These are phyloP conservation scores for Thermophis baileyi DNA, from an alignment of 2,113 vertebrate genomes.

Conservation along the genomic window DNA sequence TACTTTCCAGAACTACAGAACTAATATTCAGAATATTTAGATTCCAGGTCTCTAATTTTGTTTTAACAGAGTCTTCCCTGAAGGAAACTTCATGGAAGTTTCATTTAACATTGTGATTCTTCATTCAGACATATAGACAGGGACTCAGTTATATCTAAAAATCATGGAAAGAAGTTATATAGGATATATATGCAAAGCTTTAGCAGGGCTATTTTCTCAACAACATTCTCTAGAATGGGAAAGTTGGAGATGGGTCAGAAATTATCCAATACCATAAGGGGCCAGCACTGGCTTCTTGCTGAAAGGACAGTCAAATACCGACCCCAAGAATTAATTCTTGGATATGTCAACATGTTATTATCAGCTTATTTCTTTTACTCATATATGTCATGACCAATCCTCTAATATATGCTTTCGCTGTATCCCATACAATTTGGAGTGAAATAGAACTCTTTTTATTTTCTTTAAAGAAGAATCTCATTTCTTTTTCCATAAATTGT, in stretches of 20 bases:
- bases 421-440: too few relatives aligned
- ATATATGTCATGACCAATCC: too few relatives aligned
- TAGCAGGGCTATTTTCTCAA: neutral
- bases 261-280: neutral
- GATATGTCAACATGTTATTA: neutral
- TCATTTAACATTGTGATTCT: neutral
- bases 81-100: neutral
- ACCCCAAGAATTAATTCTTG: neutral
- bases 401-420: too few relatives aligned
- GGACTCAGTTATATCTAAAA: neutral
- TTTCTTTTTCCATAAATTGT: too few relatives aligned
- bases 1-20: neutral
- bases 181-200: neutral
- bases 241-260: neutral
- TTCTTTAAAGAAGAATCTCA: too few relatives aligned
- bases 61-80: neutral
- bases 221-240: neutral
- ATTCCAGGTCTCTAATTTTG: neutral
- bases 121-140: neutral
- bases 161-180: neutral
- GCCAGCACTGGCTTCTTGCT: neutral
- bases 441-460: too few relatives aligned
- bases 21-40: neutral
- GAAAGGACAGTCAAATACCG: neutral
- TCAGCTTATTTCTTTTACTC: too few relatives aligned